Percentiles rank a stretch among this genome's conserved stretches.
Evolutionary conservation across 2,113 vertebrate species (phyloP).

Genomic region (Ctenodactylus gundi): DNA sequence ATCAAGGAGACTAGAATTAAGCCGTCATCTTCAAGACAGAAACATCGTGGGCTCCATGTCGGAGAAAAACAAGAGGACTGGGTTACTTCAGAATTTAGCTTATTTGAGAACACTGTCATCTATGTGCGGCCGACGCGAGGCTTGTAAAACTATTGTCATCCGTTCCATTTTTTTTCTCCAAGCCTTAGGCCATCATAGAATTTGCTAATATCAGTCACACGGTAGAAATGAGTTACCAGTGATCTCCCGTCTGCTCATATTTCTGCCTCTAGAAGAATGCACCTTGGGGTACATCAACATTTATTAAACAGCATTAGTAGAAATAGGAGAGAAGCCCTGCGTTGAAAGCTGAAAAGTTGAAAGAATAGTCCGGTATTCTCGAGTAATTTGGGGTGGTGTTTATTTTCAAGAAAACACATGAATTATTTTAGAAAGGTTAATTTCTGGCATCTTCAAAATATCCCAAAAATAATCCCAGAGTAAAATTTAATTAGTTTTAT

Average conservation of each 20-base stretch:
- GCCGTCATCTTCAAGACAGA: not conserved
- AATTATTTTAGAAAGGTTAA: not conserved
- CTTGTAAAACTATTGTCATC: not conserved
- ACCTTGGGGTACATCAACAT: not conserved
- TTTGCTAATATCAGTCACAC: not conserved
- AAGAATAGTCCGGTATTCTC: not conserved
- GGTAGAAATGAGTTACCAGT: not conserved
- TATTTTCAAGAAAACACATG: not conserved
- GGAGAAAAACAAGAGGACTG: not conserved
- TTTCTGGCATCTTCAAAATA: not conserved
- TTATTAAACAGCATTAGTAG: not conserved
- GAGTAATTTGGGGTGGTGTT: not conserved
- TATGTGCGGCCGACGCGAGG: not conserved
- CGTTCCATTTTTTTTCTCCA: not conserved
- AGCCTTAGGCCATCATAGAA: not conserved
- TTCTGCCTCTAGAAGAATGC: not conserved
- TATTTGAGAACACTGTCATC: not conserved
- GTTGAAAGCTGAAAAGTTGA: not conserved
- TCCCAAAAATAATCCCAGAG: not conserved
- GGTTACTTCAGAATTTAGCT: not conserved
- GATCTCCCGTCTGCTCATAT: not conserved
- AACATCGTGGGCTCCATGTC: not conserved
- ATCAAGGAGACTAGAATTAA: not conserved
- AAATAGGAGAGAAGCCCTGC: not conserved
- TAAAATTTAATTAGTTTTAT: no score